Base-by-base conservation (phyloP, 1,140 invertebrate species). In the Temnothorax longispinosus region DNA sequence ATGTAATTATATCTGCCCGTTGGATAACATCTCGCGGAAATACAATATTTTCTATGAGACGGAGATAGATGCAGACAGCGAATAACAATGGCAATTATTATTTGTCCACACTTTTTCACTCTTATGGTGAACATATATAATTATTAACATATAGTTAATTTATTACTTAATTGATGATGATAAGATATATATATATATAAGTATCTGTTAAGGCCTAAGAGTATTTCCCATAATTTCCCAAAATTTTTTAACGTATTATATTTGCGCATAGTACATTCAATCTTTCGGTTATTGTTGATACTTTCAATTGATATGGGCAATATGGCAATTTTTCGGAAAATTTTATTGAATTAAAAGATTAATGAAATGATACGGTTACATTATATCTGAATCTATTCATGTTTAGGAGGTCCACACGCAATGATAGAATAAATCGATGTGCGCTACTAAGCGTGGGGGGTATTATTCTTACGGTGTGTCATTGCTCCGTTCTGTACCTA, bases 11-110 rank as follows among this genome's bases (percentile, higher is more conserved):
- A 67, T 76, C 64, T 88, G 50, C 50, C 50, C 52, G 72, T 78
- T 82, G 62, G 56, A 77, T 84, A 88, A 88, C 38, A 76, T 71
- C 52, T 58, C 71, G 21, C 50, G 41, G 64, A 88, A 74, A 82
- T 50, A 52, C n/a, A 60, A 38, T 82, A 35, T 75, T 62, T 75
- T 60, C 41, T 47, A 35, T 32, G 41, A 21, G 54, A 60, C 56
- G 32, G 44, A 60, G 41, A 84, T 32, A 10, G 32, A 71, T 32
- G 35, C 27, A 50, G 15, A 44, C 21, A 10, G 52, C 13, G 38
- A 38, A 8, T 15, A 35, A 32, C 76, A 32, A 47, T 47, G 18
- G 8, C n/a, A 13, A 21, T 35, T 62, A 47, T 58, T 35, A 35
- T 38, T 60, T 27, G 6, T 18, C 6, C 18, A 18, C 10, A 41